Conservation (phyloP, 2,797 vertebrate genomes). For the Myotis daubentonii region DNA sequence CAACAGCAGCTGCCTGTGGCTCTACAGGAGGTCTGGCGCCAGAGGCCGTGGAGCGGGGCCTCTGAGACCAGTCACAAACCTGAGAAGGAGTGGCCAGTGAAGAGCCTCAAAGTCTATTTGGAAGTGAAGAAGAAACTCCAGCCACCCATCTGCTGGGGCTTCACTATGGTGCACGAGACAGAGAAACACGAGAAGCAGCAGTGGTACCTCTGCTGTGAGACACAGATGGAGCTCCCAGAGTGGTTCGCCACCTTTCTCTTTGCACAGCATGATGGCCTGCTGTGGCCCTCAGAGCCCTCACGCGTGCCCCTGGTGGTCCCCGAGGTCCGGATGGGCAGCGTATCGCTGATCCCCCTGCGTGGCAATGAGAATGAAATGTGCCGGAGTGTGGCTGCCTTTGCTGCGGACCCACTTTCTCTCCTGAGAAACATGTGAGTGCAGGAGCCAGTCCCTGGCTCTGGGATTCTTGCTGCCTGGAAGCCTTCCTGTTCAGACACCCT, state of each 20-base stretch:
- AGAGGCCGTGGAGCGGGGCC: conserved; percentile 75
- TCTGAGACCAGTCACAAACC: conserved; percentile 90
- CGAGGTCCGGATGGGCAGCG: conserved; percentile 91
- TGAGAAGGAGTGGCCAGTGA: conserved; percentile 94
- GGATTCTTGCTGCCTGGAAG: background rate
- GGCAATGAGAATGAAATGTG: conserved; percentile 97
- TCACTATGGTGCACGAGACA: conserved; percentile 92
- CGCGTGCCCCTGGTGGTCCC: conserved; percentile 83
- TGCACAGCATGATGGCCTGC: conserved; percentile 89
- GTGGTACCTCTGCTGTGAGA: conserved; percentile 97
- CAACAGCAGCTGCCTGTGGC: conserved; percentile 89
- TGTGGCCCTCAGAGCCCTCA: conserved; percentile 92
- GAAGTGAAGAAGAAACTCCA: conserved; percentile 95
- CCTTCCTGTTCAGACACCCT: conserved; percentile 54
- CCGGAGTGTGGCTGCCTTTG: conserved; percentile 94
- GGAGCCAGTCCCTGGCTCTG: background rate
- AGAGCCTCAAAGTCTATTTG: conserved; percentile 91
- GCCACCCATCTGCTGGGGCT: conserved; percentile 92
- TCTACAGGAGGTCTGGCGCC: conserved; percentile 95
- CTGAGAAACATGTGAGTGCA: conserved; percentile 68
- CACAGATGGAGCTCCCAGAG: conserved; percentile 92
- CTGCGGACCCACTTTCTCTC: conserved; percentile 89
- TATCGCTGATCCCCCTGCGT: conserved; percentile 95
- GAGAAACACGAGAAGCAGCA: conserved; percentile 95
- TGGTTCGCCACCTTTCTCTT: conserved; percentile 95